A percentile compares a stretch with the other conserved stretches of the same genome.
Evolutionary conservation across 1,140 invertebrate species (phyloP).

Genomic region (Euglossa dilemma): DNA sequence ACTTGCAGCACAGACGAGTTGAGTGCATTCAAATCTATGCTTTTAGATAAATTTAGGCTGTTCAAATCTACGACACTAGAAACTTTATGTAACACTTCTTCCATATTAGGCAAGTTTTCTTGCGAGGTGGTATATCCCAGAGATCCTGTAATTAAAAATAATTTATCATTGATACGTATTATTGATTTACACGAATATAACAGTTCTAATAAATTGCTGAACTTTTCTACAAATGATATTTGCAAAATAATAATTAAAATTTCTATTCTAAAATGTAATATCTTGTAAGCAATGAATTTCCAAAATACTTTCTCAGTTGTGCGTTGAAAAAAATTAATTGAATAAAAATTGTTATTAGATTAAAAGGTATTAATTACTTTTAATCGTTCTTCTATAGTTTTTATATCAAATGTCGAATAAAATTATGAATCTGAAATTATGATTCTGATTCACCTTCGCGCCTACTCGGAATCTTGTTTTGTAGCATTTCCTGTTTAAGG

Average conservation of each 20-base stretch:
- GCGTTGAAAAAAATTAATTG: not conserved
- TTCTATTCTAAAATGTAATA: not conserved
- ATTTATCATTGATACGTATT: not conserved
- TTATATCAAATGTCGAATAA: not conserved
- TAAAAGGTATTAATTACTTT: not conserved
- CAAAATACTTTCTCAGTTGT: not conserved
- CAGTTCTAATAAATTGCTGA: not conserved
- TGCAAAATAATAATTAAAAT: not conserved
- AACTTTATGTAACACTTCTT: slow-evolving; percentile 62
- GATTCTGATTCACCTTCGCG: not conserved
- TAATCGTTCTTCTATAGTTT: not conserved
- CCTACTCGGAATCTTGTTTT: not conserved
- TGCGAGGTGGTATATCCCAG: slow-evolving; percentile 28
- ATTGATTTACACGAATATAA: not conserved
- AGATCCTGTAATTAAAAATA: slow-evolving; percentile 48
- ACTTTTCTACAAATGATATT: not conserved
- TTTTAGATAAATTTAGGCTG: slow-evolving; percentile 60
- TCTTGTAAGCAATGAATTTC: not conserved
- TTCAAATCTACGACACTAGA: slow-evolving; percentile 54
- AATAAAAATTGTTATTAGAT: not conserved
- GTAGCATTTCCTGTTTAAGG: not conserved
- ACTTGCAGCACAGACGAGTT: slow-evolving; percentile 68
- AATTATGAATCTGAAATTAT: too few species aligned
- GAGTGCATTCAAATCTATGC: slow-evolving; percentile 57
- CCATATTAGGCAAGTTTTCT: slow-evolving; percentile 24